Percentiles rank a stretch among this genome's conserved stretches.
Conservation (phyloP, 2,113 vertebrate genomes). For the Tauraco erythrolophus region DNA sequence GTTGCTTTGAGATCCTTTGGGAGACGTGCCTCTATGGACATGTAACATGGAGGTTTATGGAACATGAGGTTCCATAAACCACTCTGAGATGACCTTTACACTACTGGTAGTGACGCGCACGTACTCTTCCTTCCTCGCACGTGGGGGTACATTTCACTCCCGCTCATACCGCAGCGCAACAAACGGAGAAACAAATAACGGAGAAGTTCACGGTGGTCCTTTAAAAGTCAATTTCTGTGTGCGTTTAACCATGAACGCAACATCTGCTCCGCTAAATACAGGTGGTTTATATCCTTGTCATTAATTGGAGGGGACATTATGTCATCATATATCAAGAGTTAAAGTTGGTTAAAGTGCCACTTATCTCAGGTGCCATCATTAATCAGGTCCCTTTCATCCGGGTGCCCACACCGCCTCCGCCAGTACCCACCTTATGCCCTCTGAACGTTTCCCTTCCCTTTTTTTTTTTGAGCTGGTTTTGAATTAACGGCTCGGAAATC, state of each 20-base stretch:
- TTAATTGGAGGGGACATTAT: slow-evolving; percentile 85
- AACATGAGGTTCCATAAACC: neutral
- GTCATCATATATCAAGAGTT: slow-evolving; percentile 80
- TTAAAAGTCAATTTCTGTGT: slow-evolving; percentile 74
- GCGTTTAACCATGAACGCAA: slow-evolving; percentile 72
- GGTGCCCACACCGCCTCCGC: slow-evolving; percentile 36
- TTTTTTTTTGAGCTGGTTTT: neutral
- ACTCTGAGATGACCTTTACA: neutral
- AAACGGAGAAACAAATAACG: slow-evolving; percentile 75
- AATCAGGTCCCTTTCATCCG: slow-evolving; percentile 75
- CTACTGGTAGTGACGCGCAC: neutral
- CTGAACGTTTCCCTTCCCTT: neutral
- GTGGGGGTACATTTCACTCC: slow-evolving; percentile 4
- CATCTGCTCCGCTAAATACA: slow-evolving; percentile 80
- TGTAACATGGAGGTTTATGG: too few relatives aligned
- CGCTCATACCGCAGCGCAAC: slow-evolving; percentile 18
- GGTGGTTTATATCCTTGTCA: slow-evolving; percentile 82
- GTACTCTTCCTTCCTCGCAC: neutral
- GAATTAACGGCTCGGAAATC: neutral
- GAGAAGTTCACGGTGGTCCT: slow-evolving; percentile 70
- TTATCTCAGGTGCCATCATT: slow-evolving; percentile 74
- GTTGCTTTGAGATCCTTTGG: neutral
- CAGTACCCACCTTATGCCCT: neutral
- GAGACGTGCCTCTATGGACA: neutral
- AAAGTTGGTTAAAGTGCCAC: slow-evolving; percentile 80